A percentile compares a stretch with the other conserved stretches of the same genome.
Evolutionary conservation across 2,888 invertebrate genomes (phyloP).

Genomic region (Orthonevra nobilis): DNA sequence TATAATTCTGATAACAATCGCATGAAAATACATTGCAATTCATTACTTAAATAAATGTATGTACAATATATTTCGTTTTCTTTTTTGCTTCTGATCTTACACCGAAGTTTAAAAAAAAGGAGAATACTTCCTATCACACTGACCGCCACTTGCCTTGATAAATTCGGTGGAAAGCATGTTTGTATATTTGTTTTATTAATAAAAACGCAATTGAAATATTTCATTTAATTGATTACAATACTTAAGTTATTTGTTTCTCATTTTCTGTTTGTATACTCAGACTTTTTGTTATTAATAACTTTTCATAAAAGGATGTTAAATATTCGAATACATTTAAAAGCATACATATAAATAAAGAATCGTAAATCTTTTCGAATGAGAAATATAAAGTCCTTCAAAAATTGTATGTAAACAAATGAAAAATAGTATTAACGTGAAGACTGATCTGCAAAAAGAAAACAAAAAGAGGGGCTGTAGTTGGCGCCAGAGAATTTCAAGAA

Average conservation of each 20-base stretch:
- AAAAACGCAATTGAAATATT: constrained; percentile 22
- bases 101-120: constrained; percentile 1
- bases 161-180: constrained; percentile 50
- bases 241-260: constrained; percentile 35
- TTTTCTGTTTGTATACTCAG: constrained; percentile 26
- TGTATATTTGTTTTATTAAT: background rate
- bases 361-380: too few species aligned
- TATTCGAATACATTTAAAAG: constrained; percentile 35
- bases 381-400: constrained; percentile 26
- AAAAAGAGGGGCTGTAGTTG: too few species aligned
- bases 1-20: constrained; percentile 5
- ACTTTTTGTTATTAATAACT: constrained; percentile 18
- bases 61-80: background rate
- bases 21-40: constrained; percentile 5
- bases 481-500: constrained; percentile 25
- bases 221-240: constrained; percentile 39
- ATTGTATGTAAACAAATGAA: constrained; percentile 53
- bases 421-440: constrained; percentile 23
- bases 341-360: too few species aligned
- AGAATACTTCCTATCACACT: constrained; percentile 33
- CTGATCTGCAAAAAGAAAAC: constrained; percentile 30
- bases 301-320: constrained; percentile 19
- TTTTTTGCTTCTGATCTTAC: background rate
- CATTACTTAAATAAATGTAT: constrained; percentile 15
- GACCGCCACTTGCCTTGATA: constrained; percentile 32